Evolutionary conservation across 2,113 vertebrate species (phyloP).

Genomic region (Ursus arctos): DNA sequence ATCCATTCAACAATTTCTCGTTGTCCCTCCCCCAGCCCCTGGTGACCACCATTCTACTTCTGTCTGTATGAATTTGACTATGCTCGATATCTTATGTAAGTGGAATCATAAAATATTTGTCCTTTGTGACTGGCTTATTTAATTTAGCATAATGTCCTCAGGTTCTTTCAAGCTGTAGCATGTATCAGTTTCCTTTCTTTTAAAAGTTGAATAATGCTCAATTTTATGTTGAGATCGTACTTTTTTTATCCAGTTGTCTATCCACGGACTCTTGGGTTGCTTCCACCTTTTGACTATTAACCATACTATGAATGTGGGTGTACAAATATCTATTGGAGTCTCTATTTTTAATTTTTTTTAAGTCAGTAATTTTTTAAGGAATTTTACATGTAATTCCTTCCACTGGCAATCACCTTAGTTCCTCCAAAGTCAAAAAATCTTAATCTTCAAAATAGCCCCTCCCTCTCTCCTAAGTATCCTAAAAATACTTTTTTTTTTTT

Average conservation of each 20-base stretch:
- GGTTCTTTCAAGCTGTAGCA: not conserved
- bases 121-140: constrained; percentile 11
- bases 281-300: not conserved
- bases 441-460: not conserved
- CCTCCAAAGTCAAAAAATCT: not conserved
- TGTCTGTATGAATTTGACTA: not conserved
- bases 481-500: not conserved
- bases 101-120: not conserved
- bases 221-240: not conserved
- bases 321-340: not conserved
- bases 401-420: not conserved
- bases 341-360: not conserved
- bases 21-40: not conserved
- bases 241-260: not conserved
- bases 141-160: not conserved
- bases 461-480: not conserved
- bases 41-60: not conserved
- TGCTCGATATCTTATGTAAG: not conserved
- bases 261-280: not conserved
- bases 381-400: not conserved
- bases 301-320: not conserved
- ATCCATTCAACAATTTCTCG: not conserved
- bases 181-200: not conserved
- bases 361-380: not conserved
- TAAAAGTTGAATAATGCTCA: constrained; percentile 1